Base-by-base conservation (phyloP, 2,888 invertebrate genomes). In the Xestobium rufovillosum region DNA sequence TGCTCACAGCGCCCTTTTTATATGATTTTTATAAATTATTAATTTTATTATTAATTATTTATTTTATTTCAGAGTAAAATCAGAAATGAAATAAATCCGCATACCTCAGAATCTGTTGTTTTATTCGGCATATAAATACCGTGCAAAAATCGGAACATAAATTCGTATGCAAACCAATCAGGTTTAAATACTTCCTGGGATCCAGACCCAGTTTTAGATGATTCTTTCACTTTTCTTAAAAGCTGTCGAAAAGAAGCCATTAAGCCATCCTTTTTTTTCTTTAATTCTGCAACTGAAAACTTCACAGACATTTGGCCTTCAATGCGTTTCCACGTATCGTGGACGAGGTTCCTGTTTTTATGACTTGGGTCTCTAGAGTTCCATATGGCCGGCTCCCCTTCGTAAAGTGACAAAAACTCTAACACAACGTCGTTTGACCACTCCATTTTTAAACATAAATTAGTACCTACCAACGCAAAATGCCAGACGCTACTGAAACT, bases 261-360 rank as follows among this genome's bases (percentile, higher is more conserved):
- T 38, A 70, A 43, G 2, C 67, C 67, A 45, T 70, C 69, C 43
- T 69, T 70, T 54, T 70, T 70, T 54, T 57, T 68, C 53, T 70
- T 70, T 14, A 70, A 51, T 41, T 66, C 65, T 36, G 47, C 46
- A 31, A 70, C 49, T 13, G 66, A 56, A 42, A 54, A 63, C 43
- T 60, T 49, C 34, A 62, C 54, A 43, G 60, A 61, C 15, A 69
- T 42, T 38, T 56, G 53, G 14, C 54, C 50, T 49, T 65, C 62
- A 45, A 70, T 67, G 48, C 67, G 55, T n/a, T 53, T 50, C 69
- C 70, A 70, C 10, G 69, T 68, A 29, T 61, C 61, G 3, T 56
- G 49, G 33, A 68, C 56, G 52, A 64, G 63, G 34, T 51, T 56
- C 53, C 66, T 60, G 51, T 66, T 66, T 56, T 61, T 63, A 39